Base-by-base conservation (phyloP, 2,797 vertebrate species). In the Lerista edwardsae region DNA sequence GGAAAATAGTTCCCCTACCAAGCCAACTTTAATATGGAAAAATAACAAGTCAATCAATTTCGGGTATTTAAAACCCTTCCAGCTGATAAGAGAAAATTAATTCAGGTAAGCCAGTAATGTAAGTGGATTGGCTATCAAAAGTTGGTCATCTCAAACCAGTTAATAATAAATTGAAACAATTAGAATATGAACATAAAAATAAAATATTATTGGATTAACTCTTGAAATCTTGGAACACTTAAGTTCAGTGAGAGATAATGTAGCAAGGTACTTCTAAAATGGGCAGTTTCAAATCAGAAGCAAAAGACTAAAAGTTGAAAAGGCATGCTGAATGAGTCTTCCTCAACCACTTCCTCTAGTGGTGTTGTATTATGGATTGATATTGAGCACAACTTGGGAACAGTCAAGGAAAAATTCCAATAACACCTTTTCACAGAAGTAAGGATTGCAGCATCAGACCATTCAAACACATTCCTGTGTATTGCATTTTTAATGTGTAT, bases 111-210 rank as follows among this genome's bases (percentile, higher is more conserved):
- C 64, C 82, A 83, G 83, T 91, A 86, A 82, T 77, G 78, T 57
- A 90, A 86, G 85, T 59, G 55, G 89, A 89, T 89, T 90, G 92
- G 89, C 90, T 91, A 93, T 94, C 93, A 92, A 86, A 69, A 84
- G 85, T 91, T 85, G 84, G 86, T 91, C 87, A 89, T 77, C 88
- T 87, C 21, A 80, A 69, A 27, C 64, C 11, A 85, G 29, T 51
- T 69, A 39, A 47, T 68, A 68, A 47, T 51, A 69, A 75, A 85
- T 61, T 47, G 25, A 80, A 85, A 79, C 62, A 85, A 57, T 67
- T 79, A 8, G 17, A 79, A 64, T 39, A 73, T 17, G 9, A 23
- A 61, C 15, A 39, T 4, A 69, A 75, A 92, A 91, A 92, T 83
- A 94, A 86, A 39, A 39, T 71, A 86, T 92, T 67, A 3, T 86